These are phyloP conservation scores for Aricia artaxerxes DNA, from an alignment of 2,888 invertebrate species.

Conservation along the genomic window DNA sequence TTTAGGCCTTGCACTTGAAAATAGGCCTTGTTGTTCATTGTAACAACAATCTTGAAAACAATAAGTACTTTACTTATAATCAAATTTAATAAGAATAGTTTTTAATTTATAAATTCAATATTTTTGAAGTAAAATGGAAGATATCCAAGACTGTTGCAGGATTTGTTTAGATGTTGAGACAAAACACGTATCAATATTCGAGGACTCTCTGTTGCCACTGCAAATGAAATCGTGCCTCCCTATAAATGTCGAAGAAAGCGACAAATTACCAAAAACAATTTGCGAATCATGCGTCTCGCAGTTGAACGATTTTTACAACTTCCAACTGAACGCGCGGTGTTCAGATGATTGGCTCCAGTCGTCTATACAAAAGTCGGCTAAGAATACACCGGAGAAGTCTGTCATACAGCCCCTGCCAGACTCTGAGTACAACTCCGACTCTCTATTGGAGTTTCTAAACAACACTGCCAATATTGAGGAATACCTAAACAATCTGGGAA, in stretches of 20 bases:
- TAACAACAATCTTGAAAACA: too few relatives aligned
- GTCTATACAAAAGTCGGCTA: conserved; percentile 57
- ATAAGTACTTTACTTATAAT: neutral
- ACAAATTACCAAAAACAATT: conserved; percentile 64
- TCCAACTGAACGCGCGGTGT: conserved; percentile 69
- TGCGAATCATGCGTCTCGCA: conserved; percentile 66
- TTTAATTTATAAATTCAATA: neutral
- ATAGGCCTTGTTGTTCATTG: too few relatives aligned
- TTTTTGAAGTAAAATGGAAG: conserved; percentile 53
- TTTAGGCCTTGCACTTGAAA: too few relatives aligned
- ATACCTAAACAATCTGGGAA: conserved; percentile 69
- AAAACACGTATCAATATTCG: conserved; percentile 63
- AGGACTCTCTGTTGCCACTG: conserved; percentile 60
- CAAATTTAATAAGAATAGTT: neutral
- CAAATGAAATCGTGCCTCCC: conserved; percentile 69
- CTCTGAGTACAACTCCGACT: conserved; percentile 74
- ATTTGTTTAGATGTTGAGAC: conserved; percentile 67
- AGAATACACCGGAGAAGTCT: conserved; percentile 57
- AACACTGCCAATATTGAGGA: conserved; percentile 73
- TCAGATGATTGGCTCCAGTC: conserved; percentile 74
- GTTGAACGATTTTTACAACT: conserved; percentile 68
- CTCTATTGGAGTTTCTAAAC: conserved; percentile 71
- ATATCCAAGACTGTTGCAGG: conserved; percentile 63
- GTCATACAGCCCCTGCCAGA: conserved; percentile 70
- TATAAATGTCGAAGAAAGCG: conserved; percentile 55